Percentiles rank a stretch among this genome's conserved stretches.
These are phyloP conservation scores for Leptocoma aspasia DNA, from an alignment of 2,113 vertebrate genomes.

Conservation along the genomic window DNA sequence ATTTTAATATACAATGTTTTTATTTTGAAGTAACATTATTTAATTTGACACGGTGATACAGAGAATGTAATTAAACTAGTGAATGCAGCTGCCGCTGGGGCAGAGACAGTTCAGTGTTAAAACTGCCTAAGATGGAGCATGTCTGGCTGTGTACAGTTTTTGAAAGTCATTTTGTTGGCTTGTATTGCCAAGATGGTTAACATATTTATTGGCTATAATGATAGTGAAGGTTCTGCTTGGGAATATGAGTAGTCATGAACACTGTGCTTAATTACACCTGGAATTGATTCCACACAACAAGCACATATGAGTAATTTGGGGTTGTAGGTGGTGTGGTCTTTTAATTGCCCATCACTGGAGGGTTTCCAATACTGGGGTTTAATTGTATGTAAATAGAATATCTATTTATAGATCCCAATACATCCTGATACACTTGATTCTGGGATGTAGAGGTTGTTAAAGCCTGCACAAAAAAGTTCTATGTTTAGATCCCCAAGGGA, in stretches of 20 bases:
- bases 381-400: not conserved
- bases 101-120: not conserved
- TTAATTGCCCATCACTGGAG: conserved; percentile 12
- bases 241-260: not conserved
- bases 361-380: not conserved
- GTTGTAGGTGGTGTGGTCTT: not conserved
- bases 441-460: not conserved
- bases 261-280: conserved; percentile 22
- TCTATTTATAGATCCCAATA: not conserved
- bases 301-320: not conserved
- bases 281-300: not conserved
- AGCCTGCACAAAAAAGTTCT: not conserved
- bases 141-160: not conserved
- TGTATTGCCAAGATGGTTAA: conserved; percentile 14
- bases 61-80: not conserved
- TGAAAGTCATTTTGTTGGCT: conserved; percentile 9
- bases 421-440: not conserved
- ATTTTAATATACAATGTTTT: not conserved
- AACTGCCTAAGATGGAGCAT: not conserved
- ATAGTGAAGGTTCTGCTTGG: conserved; percentile 41
- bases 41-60: not conserved
- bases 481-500: not conserved
- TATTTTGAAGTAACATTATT: not conserved
- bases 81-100: not conserved
- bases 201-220: conserved; percentile 26